Base-by-base conservation (phyloP, 2,888 invertebrate species). In the Sisyra terminalis region DNA sequence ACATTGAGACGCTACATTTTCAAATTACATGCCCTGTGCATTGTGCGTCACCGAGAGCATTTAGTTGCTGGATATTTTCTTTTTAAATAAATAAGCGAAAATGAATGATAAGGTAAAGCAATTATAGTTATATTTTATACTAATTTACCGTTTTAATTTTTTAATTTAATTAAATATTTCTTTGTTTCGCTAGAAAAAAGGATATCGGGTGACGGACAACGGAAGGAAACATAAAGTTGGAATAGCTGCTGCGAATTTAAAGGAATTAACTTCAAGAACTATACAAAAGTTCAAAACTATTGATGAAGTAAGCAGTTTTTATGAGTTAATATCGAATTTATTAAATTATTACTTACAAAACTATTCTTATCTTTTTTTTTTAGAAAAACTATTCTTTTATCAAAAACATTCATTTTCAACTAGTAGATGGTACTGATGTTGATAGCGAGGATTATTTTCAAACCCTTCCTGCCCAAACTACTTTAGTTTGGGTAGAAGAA, bases 391-490 rank as follows among this genome's bases (percentile, higher is more conserved):
- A 31, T 29, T 9, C 4, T 14, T 30, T 13, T 13, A 13, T 30
- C n/a, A 40, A 40, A 14, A 15, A 40, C n/a, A 40, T 60, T 32
- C 47, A 53, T 39, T 60, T 63, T 48, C 64, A 64, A 49, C 58
- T 58, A 4, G 57, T 60, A 3, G 82, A 84, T 60, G 83, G 83
- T 40, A 78, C 79, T 24, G 65, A 71, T 50, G 72, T 84, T 13
- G 73, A 76, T 36, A 81, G 78, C 51, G 80, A 87, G 50, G 82
- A 81, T 29, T 88, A 86, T 57, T 76, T 87, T 52, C 61, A 66
- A 47, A 81, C 80, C 1, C 55, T 88, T 42, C 75, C 80, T 39
- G 63, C 82, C 0, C 87, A 88, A 58, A 83, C 82, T 1, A 65
- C 84, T 11, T 69, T 88, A 44, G 74, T 86, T 37, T 60, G 63